These are phyloP conservation scores for Eurytoma californica DNA, from an alignment of 2,888 invertebrate species.

Conservation along the genomic window DNA sequence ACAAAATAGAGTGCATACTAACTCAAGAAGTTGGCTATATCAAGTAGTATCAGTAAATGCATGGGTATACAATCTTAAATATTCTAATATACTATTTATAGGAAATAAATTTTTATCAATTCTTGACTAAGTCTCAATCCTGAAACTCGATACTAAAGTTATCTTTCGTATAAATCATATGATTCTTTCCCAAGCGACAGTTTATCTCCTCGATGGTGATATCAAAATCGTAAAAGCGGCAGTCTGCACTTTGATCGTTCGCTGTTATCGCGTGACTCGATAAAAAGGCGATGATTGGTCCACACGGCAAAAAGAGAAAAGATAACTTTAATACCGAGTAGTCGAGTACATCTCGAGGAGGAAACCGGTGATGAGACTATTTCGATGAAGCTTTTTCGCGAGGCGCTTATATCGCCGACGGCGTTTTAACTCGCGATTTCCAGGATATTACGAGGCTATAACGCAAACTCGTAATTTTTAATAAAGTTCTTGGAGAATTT, in stretches of 20 bases:
- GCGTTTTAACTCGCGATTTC: neutral
- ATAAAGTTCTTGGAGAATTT: conserved; percentile 41
- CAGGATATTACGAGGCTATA: conserved; percentile 29
- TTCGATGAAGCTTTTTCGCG: neutral
- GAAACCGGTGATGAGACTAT: conserved; percentile 8
- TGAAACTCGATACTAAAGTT: too few relatives aligned
- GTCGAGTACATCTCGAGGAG: neutral
- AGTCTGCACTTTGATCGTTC: neutral
- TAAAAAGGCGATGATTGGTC: neutral
- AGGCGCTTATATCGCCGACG: neutral
- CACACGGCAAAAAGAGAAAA: neutral
- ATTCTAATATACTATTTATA: neutral
- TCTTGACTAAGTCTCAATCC: too few relatives aligned
- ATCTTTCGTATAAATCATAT: too few relatives aligned
- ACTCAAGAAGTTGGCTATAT: too few relatives aligned
- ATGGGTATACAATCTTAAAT: neutral
- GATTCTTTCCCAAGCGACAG: neutral
- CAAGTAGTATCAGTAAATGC: too few relatives aligned
- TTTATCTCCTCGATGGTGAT: neutral
- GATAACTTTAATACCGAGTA: neutral
- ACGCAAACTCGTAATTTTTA: conserved; percentile 35
- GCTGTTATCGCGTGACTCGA: neutral
- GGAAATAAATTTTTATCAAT: neutral
- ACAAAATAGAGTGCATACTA: too few relatives aligned
- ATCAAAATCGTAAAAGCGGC: neutral